Conservation (phyloP, 2,113 vertebrate species). For the Benitochromis conjunctus region DNA sequence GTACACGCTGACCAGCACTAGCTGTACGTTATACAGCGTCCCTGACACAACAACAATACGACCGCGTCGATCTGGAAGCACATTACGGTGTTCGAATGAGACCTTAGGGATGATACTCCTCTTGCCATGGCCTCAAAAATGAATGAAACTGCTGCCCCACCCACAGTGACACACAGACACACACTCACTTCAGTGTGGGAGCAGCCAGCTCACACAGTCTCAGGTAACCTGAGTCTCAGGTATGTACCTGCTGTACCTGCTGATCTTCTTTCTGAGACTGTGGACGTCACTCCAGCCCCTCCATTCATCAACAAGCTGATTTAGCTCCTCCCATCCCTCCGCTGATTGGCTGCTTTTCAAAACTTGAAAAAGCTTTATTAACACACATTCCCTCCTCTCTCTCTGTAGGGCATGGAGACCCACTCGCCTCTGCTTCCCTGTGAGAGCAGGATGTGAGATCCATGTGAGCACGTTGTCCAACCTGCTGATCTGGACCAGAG, state of each 20-base stretch:
- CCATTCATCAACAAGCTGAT: not conserved
- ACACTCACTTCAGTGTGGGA: not conserved
- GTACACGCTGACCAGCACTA: no score
- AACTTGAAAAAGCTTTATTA: not conserved
- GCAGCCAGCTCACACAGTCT: not conserved
- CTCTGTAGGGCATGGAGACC: not conserved
- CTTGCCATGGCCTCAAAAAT: no score
- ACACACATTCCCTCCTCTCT: not conserved
- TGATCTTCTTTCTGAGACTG: not conserved
- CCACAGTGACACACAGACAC: no score
- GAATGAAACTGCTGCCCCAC: no score
- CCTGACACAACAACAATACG: no score
- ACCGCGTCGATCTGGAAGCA: no score
- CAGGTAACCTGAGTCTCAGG: not conserved
- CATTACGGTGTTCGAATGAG: no score
- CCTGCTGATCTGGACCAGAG: accelerated
- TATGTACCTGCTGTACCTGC: not conserved
- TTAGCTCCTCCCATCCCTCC: not conserved
- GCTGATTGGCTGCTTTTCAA: not conserved
- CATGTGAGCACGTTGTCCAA: not conserved
- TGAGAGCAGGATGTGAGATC: not conserved
- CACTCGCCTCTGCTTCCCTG: not conserved
- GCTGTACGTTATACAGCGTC: no score
- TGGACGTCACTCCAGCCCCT: not conserved
- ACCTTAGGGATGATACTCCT: no score